Percentiles rank a stretch among this genome's conserved stretches.
Evolutionary conservation across 2,113 vertebrate genomes (phyloP).

Genomic region (Epinephelus cyanopodus): DNA sequence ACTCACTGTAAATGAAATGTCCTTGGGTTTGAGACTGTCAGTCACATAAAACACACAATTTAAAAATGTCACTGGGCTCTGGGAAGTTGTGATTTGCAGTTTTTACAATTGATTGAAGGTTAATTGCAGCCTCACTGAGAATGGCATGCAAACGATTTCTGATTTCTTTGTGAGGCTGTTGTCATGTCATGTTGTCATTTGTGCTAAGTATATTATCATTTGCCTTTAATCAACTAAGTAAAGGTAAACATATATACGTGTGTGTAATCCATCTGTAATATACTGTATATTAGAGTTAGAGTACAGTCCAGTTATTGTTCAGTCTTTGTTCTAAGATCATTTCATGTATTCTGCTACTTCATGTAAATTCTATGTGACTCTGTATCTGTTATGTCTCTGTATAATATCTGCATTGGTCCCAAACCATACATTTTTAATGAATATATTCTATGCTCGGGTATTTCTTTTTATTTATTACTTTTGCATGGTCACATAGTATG

Average conservation of each 20-base stretch:
- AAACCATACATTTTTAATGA: not conserved
- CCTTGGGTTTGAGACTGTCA: not conserved
- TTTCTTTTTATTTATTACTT: not conserved
- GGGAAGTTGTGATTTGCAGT: no score
- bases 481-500: not conserved
- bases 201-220: no score
- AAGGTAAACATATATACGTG: no score
- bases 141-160: no score
- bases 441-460: not conserved
- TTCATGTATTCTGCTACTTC: not conserved
- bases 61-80: no score
- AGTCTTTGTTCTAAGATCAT: not conserved
- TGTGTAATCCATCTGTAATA: no score
- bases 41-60: no score
- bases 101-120: no score
- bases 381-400: not conserved
- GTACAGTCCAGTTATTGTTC: not conserved
- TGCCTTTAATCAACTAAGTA: not conserved
- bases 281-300: not conserved
- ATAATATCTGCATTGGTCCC: not conserved
- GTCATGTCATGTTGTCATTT: no score
- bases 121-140: no score
- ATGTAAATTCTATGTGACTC: not conserved
- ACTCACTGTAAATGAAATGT: not conserved
- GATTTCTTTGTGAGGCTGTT: no score